Conservation (phyloP, 2,113 vertebrate genomes). For the Regulus satrapa region DNA sequence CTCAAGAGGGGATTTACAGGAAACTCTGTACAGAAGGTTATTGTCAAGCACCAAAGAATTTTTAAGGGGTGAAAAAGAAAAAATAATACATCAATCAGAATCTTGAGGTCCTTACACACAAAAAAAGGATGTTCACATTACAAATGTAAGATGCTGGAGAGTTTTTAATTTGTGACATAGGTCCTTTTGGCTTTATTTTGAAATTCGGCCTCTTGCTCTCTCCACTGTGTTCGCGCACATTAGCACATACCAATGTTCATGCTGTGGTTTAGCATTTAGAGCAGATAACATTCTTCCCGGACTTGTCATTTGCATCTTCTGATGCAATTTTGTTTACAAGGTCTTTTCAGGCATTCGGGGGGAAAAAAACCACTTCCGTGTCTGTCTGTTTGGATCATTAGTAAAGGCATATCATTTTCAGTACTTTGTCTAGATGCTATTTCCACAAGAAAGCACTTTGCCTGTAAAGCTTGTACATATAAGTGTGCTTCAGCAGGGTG, state of each 20-base stretch:
- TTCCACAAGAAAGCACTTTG: neutral
- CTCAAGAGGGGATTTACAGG: neutral
- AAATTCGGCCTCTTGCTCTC: neutral
- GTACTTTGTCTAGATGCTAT: neutral
- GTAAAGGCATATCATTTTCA: neutral
- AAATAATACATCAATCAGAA: neutral
- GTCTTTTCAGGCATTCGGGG: neutral
- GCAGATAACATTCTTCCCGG: neutral
- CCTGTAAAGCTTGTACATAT: neutral
- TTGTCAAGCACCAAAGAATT: neutral
- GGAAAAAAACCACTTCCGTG: neutral
- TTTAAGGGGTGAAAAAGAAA: neutral
- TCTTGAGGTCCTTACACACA: neutral
- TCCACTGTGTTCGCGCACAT: neutral
- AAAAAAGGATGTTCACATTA: neutral
- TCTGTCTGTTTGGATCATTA: neutral
- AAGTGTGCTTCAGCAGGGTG: neutral
- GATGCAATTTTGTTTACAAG: constrained; percentile 23
- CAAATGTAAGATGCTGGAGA: neutral
- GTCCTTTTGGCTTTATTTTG: neutral
- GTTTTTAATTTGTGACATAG: neutral
- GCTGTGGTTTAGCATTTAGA: neutral
- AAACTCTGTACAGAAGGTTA: neutral
- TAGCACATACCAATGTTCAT: neutral
- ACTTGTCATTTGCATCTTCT: neutral